Base-by-base conservation (phyloP, 2,113 vertebrate genomes). In the Myocastor coypus region DNA sequence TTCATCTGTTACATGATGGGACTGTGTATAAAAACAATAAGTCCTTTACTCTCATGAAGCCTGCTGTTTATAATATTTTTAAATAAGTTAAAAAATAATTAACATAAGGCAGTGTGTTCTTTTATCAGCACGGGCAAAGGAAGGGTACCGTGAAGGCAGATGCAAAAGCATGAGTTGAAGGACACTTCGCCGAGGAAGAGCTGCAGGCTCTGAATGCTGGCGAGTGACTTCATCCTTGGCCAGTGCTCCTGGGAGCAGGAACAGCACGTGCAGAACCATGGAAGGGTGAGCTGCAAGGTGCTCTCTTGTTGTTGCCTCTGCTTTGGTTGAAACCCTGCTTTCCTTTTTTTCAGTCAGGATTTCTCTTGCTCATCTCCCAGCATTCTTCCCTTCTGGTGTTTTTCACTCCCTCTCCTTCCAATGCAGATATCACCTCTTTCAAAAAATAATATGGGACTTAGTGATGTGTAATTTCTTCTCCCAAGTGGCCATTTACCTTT, bases 61-160 rank as follows among this genome's bases (percentile, higher is more conserved):
- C 88, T 89, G 19, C 30, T 80, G 30, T 26, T 85, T 95, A 85
- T 24, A 55, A 82, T 52, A 77, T n/a, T 26, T 32, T 91, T 92
- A 91, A 88, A 61, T 32, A 61, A 22, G 63, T 71, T 69, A 64
- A 88, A 77, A 77, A 59, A 32, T 12, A 61, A 34, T 55, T n/a
- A 61, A 11, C 91, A 42, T 28, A 75, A 37, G 63, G 26, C 30
- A 71, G 0, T 64, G 17, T 61, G 22, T 88, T 83, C 57, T 85
- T 22, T 46, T 63, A 52, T 32, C 32, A 78, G 12, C 40, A n/a
- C 32, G 46, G 55, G 37, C 34, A 28, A 9, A 17, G 7, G 30
- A 8, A 63, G 64, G 34, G 42, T n/a, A 63, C 5, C 3, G 30
- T 30, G 2, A 46, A 64, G n/a, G 1, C 66, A 61, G 83, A 86